phyloP scores from a whole-genome alignment of 2,113 vertebrate genomes.

The Pogona vitticeps region DNA sequence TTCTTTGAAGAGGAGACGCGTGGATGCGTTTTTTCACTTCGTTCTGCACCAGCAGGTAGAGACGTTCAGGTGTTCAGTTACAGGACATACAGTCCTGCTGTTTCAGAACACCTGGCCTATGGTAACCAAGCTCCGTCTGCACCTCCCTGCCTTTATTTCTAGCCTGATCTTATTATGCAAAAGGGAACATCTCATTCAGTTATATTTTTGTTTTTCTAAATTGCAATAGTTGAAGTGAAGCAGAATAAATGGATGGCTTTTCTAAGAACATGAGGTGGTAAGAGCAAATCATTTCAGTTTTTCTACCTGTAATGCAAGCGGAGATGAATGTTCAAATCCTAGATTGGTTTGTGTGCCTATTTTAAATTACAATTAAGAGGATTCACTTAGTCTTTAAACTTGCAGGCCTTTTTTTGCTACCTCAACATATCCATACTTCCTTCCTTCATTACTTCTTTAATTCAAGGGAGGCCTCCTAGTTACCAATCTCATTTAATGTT shows the following conservation, averaged over 20 bases:
- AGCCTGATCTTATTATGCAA: slow-evolving; percentile 73
- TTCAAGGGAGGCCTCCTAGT: too few species aligned
- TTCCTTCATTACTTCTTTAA: too few species aligned
- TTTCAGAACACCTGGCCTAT: background rate
- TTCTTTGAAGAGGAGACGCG: background rate
- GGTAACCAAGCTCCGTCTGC: too few species aligned
- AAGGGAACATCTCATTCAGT: slow-evolving; percentile 64
- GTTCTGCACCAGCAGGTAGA: background rate
- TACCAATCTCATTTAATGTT: too few species aligned
- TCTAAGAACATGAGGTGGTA: too few species aligned
- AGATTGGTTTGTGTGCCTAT: too few species aligned
- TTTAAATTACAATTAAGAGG: too few species aligned
- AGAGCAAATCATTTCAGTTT: background rate
- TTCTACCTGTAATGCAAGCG: background rate
- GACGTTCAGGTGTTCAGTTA: background rate
- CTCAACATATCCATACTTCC: too few species aligned
- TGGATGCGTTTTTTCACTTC: too few species aligned
- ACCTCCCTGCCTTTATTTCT: background rate
- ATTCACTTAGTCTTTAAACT: too few species aligned
- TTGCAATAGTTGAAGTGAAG: slow-evolving; percentile 79
- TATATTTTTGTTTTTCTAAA: slow-evolving; percentile 74
- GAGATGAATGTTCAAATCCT: too few species aligned
- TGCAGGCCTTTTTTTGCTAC: too few species aligned
- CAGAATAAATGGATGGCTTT: slow-evolving; percentile 71
- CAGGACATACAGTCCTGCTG: background rate